Evolutionary conservation across 2,888 invertebrate species (phyloP), one percentile per base, ranked within the genome.

Genomic region (Stenodema calcarata): DNA sequence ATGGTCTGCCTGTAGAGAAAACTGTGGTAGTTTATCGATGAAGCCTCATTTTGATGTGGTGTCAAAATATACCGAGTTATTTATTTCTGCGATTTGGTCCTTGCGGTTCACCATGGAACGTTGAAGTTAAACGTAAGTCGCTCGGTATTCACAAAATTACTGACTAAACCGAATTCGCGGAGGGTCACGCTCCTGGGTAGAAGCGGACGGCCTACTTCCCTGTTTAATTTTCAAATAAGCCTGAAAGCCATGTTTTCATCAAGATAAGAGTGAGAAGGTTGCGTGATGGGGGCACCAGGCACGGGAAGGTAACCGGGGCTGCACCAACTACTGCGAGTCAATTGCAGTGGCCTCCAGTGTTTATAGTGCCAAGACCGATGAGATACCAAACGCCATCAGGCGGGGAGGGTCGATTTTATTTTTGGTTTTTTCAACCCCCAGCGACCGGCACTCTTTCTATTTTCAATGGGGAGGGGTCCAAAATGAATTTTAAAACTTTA

Each of bases 181-280:
- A 3, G 18, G 9, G 23, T 3, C 62, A 62, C 62, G 62, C 23
- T 62, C 27, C 62, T 35, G 23, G 23, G 23, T 18, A 62, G 12
- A 18, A 27, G 73, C 16, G 35, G 73, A 35, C 73, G 35, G 41
- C 35, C 73, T 35, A 73, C 35, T 35, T 73, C 35, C 35, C 18
- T 14, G 73, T 73, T 73, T 73, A 73, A 73, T 73, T 73, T 41
- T 73, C 73, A 18, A 73, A 73, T 73, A 18, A 73, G 73, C 73
- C n/a, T 41, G n/a, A 30, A 41, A 73, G 30, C 35, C 30, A 16
- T 18, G 73, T 73, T 73, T 41, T 73, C 30, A 73, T 73, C 73
- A 73, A 30, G 73, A 73, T 73, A 73, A 73, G 73, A 73, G 73
- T 35, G 41, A 41, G 73, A 16, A 28, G n/a, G 73, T 73, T 41